Base-by-base conservation (phyloP, 2,888 invertebrate genomes). In the Adelognathus sp. region DNA sequence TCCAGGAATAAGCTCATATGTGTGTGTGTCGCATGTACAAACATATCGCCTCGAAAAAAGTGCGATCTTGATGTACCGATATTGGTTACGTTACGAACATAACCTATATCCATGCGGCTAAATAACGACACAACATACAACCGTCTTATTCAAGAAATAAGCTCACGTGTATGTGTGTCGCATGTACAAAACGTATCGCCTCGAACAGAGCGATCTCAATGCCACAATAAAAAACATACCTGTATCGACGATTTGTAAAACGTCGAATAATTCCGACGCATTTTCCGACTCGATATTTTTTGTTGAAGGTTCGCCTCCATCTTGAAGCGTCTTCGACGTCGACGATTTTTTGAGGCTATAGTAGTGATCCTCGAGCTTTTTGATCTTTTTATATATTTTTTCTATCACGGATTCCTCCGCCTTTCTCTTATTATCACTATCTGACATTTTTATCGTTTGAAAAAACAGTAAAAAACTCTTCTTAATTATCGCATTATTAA, bases 331-430 rank as follows among this genome's bases (percentile, higher is more conserved):
- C n/a, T 9, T 27, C 27, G 58, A 27, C 52, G 33, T 14, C 52
- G 60, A 9, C 2, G 27, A 41, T 16, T 74, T 74, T 27, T 50
- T 67, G 16, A 74, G 41, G 21, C 11, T 50, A 50, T 74, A 60
- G 41, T 33, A 67, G 33, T 75, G 54, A n/a, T 75, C 67, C 3
- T 75, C 74, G n/a, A 69, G 31, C 33, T 75, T 75, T 7, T 11
- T 52, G 3, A 75, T 41, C 24, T 75, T 69, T 69, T 63, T 63
- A 75, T 75, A 75, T 0, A 75, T 67, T n/a, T 75, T 75, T 33
- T 75, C 67, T 3, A 75, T 7, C 4, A 29, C 67, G 52, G 75
- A 61, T 9, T 75, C 61, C 27, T 75, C 61, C 41, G 67, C 33
- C 39, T 52, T 60, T 6, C 67, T 61, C 61, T 75, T 75, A 3